These are phyloP conservation scores for Volucella zonaria DNA, from an alignment of 2,888 invertebrate species.

Conservation along the genomic window DNA sequence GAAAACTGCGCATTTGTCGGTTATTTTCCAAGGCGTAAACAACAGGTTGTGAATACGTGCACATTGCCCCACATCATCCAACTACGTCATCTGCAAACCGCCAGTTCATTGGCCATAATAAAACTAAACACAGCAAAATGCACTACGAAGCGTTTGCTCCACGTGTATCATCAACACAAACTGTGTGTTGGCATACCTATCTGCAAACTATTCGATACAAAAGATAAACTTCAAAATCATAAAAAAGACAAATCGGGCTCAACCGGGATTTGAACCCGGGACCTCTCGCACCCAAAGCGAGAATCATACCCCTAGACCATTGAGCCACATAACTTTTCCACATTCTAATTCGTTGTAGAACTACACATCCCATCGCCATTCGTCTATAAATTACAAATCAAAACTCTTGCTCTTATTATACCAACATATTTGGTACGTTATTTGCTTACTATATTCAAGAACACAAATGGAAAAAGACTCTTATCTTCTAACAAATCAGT, in stretches of 20 bases:
- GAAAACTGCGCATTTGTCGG: too few species aligned
- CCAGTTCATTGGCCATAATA: too few species aligned
- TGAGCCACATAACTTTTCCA: conserved; percentile 31
- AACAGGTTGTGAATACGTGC: too few species aligned
- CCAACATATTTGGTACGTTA: not conserved
- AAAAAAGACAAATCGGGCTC: conserved; percentile 54
- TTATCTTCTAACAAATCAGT: conserved; percentile 31
- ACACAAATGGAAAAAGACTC: not conserved
- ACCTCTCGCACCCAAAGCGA: conserved; percentile 74
- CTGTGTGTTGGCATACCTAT: too few species aligned
- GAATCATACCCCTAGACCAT: conserved; percentile 74
- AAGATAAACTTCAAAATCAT: not conserved
- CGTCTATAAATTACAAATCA: not conserved
- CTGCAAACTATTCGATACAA: not conserved
- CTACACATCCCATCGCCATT: not conserved
- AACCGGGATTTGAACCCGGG: conserved; percentile 74
- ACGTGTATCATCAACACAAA: too few species aligned
- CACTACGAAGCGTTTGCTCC: too few species aligned
- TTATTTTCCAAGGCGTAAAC: too few species aligned
- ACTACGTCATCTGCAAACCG: too few species aligned
- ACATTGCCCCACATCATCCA: too few species aligned
- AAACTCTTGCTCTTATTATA: not conserved
- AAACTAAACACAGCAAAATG: too few species aligned
- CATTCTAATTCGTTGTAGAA: not conserved
- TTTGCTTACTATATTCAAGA: too few species aligned